A percentile compares a stretch with the other conserved stretches of the same genome.
Evolutionary conservation across 2,888 invertebrate genomes (phyloP).

Genomic region (Hyppa rectilinea): DNA sequence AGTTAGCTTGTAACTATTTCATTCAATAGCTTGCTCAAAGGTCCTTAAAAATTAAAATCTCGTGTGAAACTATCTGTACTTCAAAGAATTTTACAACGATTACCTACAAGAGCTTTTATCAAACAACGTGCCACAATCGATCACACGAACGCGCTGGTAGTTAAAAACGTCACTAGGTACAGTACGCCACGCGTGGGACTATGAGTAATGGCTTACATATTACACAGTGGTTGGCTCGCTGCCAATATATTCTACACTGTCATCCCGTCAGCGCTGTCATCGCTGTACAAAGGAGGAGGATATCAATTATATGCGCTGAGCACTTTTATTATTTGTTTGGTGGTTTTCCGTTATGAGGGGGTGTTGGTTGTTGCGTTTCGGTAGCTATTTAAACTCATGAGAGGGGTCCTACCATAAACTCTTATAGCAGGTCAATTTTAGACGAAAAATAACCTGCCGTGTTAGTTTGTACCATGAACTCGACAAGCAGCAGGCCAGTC

Average conservation of each 20-base stretch:
- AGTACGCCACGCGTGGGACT: slow-evolving; percentile 31
- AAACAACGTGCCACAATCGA: slow-evolving; percentile 18
- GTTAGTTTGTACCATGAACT: no score
- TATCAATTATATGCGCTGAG: slow-evolving; percentile 48
- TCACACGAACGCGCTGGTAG: slow-evolving; percentile 17
- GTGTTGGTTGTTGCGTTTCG: background rate
- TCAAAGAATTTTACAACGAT: no score
- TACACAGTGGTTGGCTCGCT: slow-evolving; percentile 46
- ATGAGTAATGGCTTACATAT: slow-evolving; percentile 54
- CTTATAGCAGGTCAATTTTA: no score
- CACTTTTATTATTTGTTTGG: slow-evolving; percentile 8
- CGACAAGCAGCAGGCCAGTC: no score
- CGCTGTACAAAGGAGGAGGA: slow-evolving; percentile 29
- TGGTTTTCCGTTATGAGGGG: background rate
- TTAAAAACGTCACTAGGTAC: slow-evolving; percentile 47
- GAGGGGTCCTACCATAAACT: no score
- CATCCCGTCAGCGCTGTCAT: slow-evolving; percentile 39
- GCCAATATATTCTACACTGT: slow-evolving; percentile 57
- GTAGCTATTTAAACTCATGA: background rate
- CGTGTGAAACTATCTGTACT: background rate
- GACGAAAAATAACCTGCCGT: no score
- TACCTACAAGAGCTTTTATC: background rate
- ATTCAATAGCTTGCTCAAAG: background rate
- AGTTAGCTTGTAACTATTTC: background rate
- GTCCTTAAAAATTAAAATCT: background rate